These are phyloP conservation scores for Mythimna ferrago DNA, from an alignment of 2,888 invertebrate species.

Conservation along the genomic window DNA sequence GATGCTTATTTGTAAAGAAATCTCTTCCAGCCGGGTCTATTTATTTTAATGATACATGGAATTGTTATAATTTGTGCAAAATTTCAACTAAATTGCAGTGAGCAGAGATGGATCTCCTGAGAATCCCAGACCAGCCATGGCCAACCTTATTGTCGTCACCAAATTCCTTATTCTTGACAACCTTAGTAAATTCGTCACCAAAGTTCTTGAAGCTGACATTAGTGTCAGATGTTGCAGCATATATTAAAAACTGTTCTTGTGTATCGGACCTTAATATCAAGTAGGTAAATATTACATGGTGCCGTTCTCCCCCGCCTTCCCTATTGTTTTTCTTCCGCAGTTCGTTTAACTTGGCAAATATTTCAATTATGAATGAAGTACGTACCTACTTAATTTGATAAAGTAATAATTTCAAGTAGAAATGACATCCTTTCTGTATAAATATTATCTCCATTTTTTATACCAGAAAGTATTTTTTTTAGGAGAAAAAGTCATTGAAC, in stretches of 20 bases:
- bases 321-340: constrained; percentile 66
- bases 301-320: constrained; percentile 41
- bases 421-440: neutral
- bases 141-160: constrained; percentile 9
- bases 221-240: constrained; percentile 9
- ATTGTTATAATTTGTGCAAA: neutral
- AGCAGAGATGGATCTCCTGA: neutral
- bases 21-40: no score
- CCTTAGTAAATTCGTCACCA: constrained; percentile 13
- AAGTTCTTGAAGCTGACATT: constrained; percentile 4
- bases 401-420: constrained; percentile 5
- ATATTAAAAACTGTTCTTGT: constrained; percentile 33
- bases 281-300: constrained; percentile 60
- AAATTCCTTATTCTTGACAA: neutral
- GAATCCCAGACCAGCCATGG: no score
- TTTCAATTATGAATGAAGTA: constrained; percentile 44
- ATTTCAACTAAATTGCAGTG: neutral
- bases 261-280: constrained; percentile 36
- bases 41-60: neutral
- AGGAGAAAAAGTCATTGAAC: no score
- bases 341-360: constrained; percentile 69
- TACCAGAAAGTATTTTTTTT: no score
- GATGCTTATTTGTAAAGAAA: no score
- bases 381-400: constrained; percentile 35
- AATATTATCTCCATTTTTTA: neutral